Conservation (phyloP, 2,888 invertebrate species). For the Ophioninae sp. region DNA sequence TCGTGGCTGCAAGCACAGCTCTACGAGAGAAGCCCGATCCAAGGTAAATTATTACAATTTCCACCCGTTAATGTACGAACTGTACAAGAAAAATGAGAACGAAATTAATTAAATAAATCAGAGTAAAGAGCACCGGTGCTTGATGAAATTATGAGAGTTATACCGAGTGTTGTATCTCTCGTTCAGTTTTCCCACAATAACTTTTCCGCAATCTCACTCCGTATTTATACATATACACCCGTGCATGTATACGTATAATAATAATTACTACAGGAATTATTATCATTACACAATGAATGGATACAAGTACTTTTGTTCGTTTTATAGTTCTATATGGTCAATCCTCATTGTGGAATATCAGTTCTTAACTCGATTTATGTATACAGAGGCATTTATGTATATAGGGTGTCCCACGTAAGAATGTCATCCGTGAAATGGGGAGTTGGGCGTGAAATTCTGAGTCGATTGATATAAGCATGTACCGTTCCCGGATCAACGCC, state of each 20-base stretch:
- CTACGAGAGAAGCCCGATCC: neutral
- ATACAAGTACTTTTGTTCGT: neutral
- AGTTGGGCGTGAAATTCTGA: too few species aligned
- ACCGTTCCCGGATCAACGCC: too few species aligned
- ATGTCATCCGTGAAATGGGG: too few species aligned
- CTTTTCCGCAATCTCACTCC: neutral
- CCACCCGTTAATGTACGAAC: neutral
- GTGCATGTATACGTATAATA: neutral
- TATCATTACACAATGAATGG: neutral
- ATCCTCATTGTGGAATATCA: neutral
- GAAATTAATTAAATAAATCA: neutral
- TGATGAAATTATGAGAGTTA: neutral
- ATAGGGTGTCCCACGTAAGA: too few species aligned
- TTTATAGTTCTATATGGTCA: neutral
- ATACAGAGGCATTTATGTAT: neutral
- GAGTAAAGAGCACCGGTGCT: neutral
- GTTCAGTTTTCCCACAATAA: neutral
- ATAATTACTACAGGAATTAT: neutral
- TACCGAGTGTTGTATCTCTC: neutral
- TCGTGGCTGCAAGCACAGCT: neutral
- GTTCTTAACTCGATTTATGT: neutral
- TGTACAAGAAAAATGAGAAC: neutral
- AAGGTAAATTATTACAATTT: constrained; percentile 17
- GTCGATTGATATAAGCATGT: too few species aligned
- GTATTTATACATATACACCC: neutral